Percentiles rank a stretch among this genome's conserved stretches.
Evolutionary conservation across 2,113 vertebrate genomes (phyloP).

Genomic region (Pedetes capensis): DNA sequence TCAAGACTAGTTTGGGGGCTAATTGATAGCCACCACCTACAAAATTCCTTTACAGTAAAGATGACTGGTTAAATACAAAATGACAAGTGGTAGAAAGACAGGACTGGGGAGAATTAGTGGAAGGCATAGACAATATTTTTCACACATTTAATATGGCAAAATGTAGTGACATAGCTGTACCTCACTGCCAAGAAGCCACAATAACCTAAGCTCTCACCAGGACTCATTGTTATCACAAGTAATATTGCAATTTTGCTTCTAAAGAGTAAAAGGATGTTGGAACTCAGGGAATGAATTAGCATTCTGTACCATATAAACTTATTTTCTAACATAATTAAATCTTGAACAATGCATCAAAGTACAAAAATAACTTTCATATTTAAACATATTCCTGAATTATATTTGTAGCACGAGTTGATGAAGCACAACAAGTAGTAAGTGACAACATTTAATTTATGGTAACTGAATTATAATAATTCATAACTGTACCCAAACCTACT

Average conservation of each 20-base stretch:
- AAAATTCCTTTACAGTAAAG: background rate
- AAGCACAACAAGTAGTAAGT: background rate
- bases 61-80: background rate
- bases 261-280: background rate
- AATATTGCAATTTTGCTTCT: background rate
- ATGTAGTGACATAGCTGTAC: background rate
- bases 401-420: background rate
- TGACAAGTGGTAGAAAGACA: background rate
- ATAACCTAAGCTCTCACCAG: background rate
- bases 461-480: slow-evolving; percentile 37
- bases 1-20: background rate
- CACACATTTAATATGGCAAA: background rate
- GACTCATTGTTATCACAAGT: background rate
- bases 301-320: background rate
- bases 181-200: background rate
- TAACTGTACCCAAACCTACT: background rate
- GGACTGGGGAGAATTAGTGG: background rate
- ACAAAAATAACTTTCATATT: background rate
- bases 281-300: background rate
- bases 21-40: background rate
- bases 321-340: slow-evolving; percentile 14
- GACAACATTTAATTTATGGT: slow-evolving; percentile 19
- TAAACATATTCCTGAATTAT: background rate
- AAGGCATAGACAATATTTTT: background rate
- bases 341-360: background rate